Percentiles rank a stretch among this genome's conserved stretches.
phyloP scores from a whole-genome alignment of 2,113 vertebrate genomes.

The Nothocercus julius region DNA sequence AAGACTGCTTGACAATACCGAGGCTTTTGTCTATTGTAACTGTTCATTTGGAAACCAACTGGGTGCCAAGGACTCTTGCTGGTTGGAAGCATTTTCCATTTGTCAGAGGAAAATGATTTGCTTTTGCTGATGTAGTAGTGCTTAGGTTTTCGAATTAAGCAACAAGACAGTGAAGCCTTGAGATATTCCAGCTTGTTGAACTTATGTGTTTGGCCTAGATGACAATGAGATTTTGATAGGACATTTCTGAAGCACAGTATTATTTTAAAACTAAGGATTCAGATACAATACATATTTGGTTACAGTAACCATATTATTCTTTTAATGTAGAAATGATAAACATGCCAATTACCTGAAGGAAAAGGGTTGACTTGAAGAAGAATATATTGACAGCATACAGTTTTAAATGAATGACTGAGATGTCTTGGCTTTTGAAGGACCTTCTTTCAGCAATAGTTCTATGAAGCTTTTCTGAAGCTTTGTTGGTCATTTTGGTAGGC shows the following conservation, averaged over 20 bases:
- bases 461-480: not conserved
- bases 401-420: not conserved
- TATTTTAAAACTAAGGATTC: not conserved
- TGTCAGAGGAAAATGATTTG: not conserved
- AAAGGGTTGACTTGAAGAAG: not conserved
- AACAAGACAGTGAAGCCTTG: not conserved
- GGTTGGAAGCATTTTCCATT: not conserved
- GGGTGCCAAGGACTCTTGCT: not conserved
- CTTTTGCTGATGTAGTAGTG: not conserved
- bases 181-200: not conserved
- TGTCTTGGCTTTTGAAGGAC: not conserved
- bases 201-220: not conserved
- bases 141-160: not conserved
- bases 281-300: not conserved
- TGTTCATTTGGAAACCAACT: not conserved
- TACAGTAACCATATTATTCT: not conserved
- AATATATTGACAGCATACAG: not conserved
- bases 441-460: not conserved
- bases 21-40: accelerated
- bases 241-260: not conserved
- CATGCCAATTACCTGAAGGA: not conserved
- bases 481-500: not conserved
- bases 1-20: not conserved
- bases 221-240: not conserved
- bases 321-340: not conserved